These are phyloP conservation scores for Thereva nobilitata DNA, from an alignment of 2,888 invertebrate genomes.

Conservation along the genomic window DNA sequence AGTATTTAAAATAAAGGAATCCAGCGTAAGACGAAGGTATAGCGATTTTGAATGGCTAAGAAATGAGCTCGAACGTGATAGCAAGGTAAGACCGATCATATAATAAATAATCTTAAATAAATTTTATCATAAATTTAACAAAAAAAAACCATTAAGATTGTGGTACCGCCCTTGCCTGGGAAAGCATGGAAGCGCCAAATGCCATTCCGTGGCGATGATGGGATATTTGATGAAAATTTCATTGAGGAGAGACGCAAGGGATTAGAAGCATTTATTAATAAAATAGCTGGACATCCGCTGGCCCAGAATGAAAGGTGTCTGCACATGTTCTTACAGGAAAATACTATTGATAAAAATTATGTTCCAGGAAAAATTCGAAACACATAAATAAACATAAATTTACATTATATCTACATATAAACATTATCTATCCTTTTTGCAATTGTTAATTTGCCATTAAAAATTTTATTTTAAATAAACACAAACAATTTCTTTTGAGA, in stretches of 20 bases:
- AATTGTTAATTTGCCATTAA: no score
- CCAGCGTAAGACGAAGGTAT: slow-evolving; percentile 94
- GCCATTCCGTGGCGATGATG: slow-evolving; percentile 98
- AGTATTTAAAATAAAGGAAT: slow-evolving; percentile 99
- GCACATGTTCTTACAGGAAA: slow-evolving; percentile 99
- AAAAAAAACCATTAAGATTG: slow-evolving; percentile 69
- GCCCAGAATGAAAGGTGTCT: slow-evolving; percentile 99
- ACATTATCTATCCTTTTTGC: no score
- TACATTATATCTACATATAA: slow-evolving; percentile 1
- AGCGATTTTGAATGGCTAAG: slow-evolving; percentile 99
- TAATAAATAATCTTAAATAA: background rate
- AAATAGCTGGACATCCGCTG: slow-evolving; percentile 97
- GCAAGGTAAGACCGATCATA: slow-evolving; percentile 72
- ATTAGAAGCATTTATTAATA: slow-evolving; percentile 97
- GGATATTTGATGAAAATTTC: slow-evolving; percentile 99
- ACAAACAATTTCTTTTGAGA: no score
- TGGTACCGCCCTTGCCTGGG: slow-evolving; percentile 96
- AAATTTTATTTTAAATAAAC: no score
- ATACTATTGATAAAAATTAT: slow-evolving; percentile 97
- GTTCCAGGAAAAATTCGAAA: slow-evolving; percentile 99
- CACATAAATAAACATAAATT: slow-evolving; percentile 66
- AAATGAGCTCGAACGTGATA: slow-evolving; percentile 97
- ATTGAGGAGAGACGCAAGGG: slow-evolving; percentile 98
- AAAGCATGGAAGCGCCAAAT: slow-evolving; percentile 98
- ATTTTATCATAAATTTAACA: background rate